These are phyloP conservation scores for Carpatolechia fugitivella DNA, from an alignment of 2,888 invertebrate species.

Conservation along the genomic window DNA sequence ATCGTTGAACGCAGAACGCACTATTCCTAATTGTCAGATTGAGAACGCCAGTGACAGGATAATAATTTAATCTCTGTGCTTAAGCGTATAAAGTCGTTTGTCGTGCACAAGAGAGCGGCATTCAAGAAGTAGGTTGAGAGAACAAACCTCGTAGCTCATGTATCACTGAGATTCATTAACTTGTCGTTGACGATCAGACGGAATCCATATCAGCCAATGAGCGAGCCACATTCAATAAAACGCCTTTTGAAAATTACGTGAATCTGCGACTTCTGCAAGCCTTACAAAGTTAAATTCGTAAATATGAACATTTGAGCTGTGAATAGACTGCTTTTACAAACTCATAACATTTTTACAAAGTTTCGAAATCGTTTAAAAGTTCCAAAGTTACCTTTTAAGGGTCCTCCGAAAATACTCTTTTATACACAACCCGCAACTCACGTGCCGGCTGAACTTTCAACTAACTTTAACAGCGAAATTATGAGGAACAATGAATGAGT, in stretches of 20 bases:
- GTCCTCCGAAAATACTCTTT: no score
- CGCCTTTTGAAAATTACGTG: no score
- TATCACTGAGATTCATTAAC: slow-evolving; percentile 72
- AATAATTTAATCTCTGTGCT: slow-evolving; percentile 58
- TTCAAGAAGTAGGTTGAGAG: slow-evolving; percentile 77
- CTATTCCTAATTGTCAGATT: slow-evolving; percentile 72
- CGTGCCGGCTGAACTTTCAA: no score
- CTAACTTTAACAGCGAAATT: no score
- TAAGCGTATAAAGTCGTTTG: slow-evolving; percentile 56
- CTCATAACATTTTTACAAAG: no score
- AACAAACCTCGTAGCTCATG: slow-evolving; percentile 71
- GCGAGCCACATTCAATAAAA: no score
- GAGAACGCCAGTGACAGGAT: slow-evolving; percentile 56
- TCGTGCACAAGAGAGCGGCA: slow-evolving; percentile 53
- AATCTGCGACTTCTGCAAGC: background rate
- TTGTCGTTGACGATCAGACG: background rate
- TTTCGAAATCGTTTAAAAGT: no score
- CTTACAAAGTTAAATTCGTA: background rate
- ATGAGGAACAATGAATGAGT: no score
- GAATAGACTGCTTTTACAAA: background rate
- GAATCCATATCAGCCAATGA: background rate
- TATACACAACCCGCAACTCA: no score
- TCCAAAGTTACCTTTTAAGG: no score
- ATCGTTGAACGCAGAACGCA: slow-evolving; percentile 44
- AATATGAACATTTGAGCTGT: background rate